Evolutionary conservation across 1,140 invertebrate genomes (phyloP).

Genomic region (Lycorma delicatula): DNA sequence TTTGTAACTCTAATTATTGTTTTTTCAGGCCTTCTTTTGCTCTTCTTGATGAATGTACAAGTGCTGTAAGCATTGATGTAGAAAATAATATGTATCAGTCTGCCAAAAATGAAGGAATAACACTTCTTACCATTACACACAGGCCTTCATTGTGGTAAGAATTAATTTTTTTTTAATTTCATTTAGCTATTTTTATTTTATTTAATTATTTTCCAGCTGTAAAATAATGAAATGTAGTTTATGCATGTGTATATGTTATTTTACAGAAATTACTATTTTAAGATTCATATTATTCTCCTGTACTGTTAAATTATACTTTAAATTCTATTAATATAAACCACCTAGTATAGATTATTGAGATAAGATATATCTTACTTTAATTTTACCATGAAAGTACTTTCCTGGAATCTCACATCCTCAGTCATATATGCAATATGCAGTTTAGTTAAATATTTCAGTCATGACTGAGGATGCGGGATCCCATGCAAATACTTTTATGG

Average conservation of each 20-base stretch:
- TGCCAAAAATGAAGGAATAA: conserved; percentile 82
- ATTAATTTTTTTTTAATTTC: not conserved
- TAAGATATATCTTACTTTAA: no score
- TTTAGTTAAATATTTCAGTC: no score
- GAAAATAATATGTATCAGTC: conserved; percentile 96
- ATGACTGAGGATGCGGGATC: no score
- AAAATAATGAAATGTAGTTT: not conserved
- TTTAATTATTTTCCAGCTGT: not conserved
- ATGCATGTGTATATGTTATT: not conserved
- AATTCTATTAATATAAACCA: not conserved
- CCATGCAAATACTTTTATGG: no score
- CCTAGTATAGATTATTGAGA: no score
- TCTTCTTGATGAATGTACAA: conserved; percentile 97
- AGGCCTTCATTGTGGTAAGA: conserved; percentile 88
- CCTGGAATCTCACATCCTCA: no score
- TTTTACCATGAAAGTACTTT: no score
- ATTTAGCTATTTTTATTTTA: not conserved
- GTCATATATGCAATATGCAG: no score
- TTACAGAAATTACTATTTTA: no score
- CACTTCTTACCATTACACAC: conserved; percentile 96
- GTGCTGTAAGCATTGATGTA: conserved; percentile 94
- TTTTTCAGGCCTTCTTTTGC: conserved; percentile 79
- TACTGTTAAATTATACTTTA: not conserved
- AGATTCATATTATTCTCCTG: no score
- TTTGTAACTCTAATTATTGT: no score